Evolutionary conservation across 2,113 vertebrate genomes (phyloP).

Genomic region (Variabilichromis moorii): DNA sequence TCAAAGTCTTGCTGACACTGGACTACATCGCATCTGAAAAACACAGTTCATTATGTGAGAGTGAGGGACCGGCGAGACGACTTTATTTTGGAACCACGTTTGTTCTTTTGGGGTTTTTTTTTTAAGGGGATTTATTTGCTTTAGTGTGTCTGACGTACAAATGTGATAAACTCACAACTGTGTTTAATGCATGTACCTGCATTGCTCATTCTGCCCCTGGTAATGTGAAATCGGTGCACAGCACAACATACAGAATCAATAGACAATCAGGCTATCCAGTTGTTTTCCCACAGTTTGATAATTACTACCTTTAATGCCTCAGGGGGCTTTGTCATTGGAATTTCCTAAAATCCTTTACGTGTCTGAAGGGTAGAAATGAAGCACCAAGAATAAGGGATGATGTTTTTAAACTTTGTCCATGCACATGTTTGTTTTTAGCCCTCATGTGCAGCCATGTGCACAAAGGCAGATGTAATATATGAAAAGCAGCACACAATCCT

Average conservation of each 20-base stretch:
- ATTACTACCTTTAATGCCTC: conserved; percentile 29
- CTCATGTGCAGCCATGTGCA: neutral
- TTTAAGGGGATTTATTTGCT: neutral
- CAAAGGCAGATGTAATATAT: neutral
- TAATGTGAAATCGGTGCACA: neutral
- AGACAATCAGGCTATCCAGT: conserved; percentile 47
- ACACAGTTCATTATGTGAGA: neutral
- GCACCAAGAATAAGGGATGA: neutral
- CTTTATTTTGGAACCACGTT: neutral
- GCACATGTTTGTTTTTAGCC: neutral
- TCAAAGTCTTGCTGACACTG: conserved; percentile 6
- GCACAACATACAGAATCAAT: conserved; percentile 43
- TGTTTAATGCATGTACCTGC: neutral
- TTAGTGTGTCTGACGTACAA: neutral
- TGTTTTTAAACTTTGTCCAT: neutral
- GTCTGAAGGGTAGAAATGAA: neutral
- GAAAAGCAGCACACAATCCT: neutral
- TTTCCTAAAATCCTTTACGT: neutral
- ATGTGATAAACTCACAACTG: neutral
- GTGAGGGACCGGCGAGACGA: neutral
- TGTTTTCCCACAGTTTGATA: conserved; percentile 35
- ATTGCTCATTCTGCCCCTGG: neutral
- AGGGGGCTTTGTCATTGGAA: neutral
- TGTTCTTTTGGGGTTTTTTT: neutral
- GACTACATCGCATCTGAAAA: neutral